Base-by-base conservation (phyloP, 2,888 invertebrate genomes). In the Laothoe populi region DNA sequence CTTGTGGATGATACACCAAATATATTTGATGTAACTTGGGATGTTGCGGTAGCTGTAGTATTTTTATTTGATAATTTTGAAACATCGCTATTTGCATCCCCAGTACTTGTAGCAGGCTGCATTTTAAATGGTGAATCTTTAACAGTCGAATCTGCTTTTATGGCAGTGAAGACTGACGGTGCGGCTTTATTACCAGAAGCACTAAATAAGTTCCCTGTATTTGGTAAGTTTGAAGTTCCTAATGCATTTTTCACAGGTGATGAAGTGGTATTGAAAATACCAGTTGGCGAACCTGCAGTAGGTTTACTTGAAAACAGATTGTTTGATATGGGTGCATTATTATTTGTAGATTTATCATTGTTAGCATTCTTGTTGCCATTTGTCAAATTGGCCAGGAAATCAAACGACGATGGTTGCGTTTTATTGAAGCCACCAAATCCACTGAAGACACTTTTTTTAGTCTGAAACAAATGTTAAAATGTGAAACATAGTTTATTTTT, bases 391-490 rank as follows among this genome's bases (percentile, higher is more conserved):
- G 94, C 88, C 75, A 95, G 82, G 77, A 95, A 95, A 75, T 94
- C 94, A 84, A 95, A 95, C 48, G 93, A 86, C 63, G 92, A 71
- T 60, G 92, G 87, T 65, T 86, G 79, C 45, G 94, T 72, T 83
- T 95, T 95, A 66, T 93, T 83, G 74, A 95, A 95, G 62, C 95
- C 95, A 64, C 95, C 93, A 86, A 97, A 96, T 57, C 94, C 94
- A 77, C 95, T 95, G 81, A 97, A 97, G 40, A 95, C 94, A 82
- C 94, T 94, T 81, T 93, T 94, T 60, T 90, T 90, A 10, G 74
- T 63, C 92, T 92, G 88, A 64, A 92, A 87, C 61, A 67, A 57
- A 8, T 4, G 16, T 26, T 49, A 31, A 26, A 26, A 26, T 26
- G 26, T 26, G 26, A 26, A 31, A 31, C 1, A 31, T 8, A 31